A percentile compares a stretch with the other conserved stretches of the same genome.
Evolutionary conservation across 2,797 vertebrate genomes (phyloP).

Genomic region (Betta splendens): DNA sequence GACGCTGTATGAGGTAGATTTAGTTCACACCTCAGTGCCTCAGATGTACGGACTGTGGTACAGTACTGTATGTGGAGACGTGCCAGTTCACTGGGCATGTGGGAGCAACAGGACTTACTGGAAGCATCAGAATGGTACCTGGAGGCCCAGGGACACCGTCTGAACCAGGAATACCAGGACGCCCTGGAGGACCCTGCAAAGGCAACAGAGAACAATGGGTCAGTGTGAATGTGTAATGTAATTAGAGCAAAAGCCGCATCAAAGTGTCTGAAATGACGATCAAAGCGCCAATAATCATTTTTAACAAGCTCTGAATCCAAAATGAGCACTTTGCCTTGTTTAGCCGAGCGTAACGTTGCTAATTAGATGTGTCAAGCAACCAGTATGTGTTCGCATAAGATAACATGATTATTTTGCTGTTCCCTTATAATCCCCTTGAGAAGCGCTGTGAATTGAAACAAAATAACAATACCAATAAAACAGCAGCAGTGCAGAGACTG

Average conservation of each 20-base stretch:
- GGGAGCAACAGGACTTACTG: constrained; percentile 82
- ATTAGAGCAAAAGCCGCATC: background rate
- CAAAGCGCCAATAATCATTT: background rate
- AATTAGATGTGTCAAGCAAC: constrained; percentile 16
- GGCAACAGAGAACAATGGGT: background rate
- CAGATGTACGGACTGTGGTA: constrained; percentile 45
- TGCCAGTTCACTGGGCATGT: constrained; percentile 19
- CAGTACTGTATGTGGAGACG: constrained; percentile 20
- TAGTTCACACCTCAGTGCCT: constrained; percentile 32
- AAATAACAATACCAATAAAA: constrained; percentile 4
- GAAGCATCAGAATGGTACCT: constrained; percentile 96
- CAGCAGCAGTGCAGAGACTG: constrained; percentile 4
- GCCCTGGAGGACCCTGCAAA: constrained; percentile 90
- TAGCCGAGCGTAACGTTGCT: background rate
- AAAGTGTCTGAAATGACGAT: background rate
- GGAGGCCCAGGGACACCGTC: constrained; percentile 94
- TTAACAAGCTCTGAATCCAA: background rate
- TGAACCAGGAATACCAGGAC: constrained; percentile 93
- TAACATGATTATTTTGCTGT: constrained; percentile 11
- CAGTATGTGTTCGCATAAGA: constrained; percentile 13
- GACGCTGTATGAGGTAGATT: constrained; percentile 54
- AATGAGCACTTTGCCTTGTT: background rate
- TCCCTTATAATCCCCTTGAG: constrained; percentile 8
- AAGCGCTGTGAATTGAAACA: constrained; percentile 20
- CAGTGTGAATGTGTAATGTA: background rate